These are phyloP conservation scores for Eurois occulta DNA, from an alignment of 2,888 invertebrate species.

Conservation along the genomic window DNA sequence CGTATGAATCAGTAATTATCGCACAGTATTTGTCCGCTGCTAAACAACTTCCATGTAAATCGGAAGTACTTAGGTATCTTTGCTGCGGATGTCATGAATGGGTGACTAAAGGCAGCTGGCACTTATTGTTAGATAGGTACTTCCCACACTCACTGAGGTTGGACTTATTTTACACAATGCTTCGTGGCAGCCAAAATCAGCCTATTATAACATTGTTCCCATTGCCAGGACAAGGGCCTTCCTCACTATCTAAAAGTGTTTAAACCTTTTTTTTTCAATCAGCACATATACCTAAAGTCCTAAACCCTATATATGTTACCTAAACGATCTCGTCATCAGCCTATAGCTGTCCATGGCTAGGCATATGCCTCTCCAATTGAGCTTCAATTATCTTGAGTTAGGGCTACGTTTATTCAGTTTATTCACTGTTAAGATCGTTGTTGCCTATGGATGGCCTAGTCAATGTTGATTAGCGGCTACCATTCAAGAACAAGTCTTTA, in stretches of 20 bases:
- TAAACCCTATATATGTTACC: too few relatives aligned
- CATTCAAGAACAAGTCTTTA: not conserved
- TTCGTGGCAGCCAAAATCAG: not conserved
- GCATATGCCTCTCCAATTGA: not conserved
- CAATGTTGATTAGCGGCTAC: not conserved
- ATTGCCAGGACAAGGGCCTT: not conserved
- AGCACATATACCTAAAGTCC: too few relatives aligned
- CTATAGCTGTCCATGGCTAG: not conserved
- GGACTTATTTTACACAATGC: not conserved
- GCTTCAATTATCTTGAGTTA: not conserved
- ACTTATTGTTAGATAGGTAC: slow-evolving; percentile 4
- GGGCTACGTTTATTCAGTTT: not conserved
- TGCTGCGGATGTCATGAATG: not conserved
- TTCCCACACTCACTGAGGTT: not conserved
- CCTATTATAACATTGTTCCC: not conserved
- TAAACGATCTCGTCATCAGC: not conserved
- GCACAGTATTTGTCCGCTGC: not conserved
- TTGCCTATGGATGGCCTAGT: too few relatives aligned
- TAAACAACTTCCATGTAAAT: not conserved
- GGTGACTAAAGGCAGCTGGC: slow-evolving; percentile 4
- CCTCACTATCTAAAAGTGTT: not conserved
- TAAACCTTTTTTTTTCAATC: too few relatives aligned
- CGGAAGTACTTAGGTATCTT: slow-evolving; percentile 10
- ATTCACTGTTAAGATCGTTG: not conserved
- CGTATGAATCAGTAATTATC: slow-evolving; percentile 8